Base-by-base conservation (phyloP, 2,797 vertebrate genomes). In the Vultur gryphus region DNA sequence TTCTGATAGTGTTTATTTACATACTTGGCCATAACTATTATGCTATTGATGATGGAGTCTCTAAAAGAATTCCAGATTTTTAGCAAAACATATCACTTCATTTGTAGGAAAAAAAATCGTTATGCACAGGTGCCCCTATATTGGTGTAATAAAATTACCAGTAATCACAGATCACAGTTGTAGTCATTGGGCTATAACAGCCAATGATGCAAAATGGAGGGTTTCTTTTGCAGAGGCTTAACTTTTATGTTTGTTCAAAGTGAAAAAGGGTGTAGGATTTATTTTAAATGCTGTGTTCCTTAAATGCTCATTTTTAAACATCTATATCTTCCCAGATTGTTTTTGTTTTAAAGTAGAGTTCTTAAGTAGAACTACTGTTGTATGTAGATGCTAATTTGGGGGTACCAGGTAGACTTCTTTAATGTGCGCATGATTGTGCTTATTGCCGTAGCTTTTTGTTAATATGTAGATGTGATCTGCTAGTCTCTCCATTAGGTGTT, bases 31-130 rank as follows among this genome's bases (percentile, higher is more conserved):
- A 5, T 49, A 88, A 59, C 4, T 67, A 3, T 43, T 29, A 43
- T 5, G 23, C 15, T 90, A 1, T 49, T 62, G 18, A 55, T 54
- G n/a, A 77, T 39, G 77, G 41, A 73, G 33, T 78, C 25, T 46
- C 15, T 85, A 49, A 54, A 85, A 80, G 23, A 91, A 86, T 81
- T 76, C 5, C 14, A 65, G 13, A 16, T 72, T 84, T 88, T 94
- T 81, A 66, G 31, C 12, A 81, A 62, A 94, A 59, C 3, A 6
- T 31, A 65, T 7, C 3, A 0, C 26, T 88, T 92, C 13, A 67
- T 29, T 80, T 3, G 3, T 25, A 41, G 49, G 2, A 8, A 23
- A 66, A n/a, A 28, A 5, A 15, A 17, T 10, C 2, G 0, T 61
- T 81, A 25, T 44, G 72, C 35, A 62, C 9, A 26, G 25, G 6